Evolutionary conservation across 2,888 invertebrate species (phyloP).

Genomic region (Erynnis tages): DNA sequence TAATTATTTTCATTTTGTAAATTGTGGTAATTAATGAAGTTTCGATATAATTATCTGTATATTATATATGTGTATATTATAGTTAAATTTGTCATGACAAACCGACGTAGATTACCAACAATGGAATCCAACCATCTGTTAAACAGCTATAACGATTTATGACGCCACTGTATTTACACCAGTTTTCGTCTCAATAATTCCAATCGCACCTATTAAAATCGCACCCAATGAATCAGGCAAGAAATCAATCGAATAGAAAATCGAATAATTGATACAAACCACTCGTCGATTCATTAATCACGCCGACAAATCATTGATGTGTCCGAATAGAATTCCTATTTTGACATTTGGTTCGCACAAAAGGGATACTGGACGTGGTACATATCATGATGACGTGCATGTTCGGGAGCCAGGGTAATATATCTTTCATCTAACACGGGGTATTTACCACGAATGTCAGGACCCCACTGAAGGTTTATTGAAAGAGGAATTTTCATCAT

Average conservation of each 20-base stretch:
- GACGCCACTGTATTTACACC: constrained; percentile 13
- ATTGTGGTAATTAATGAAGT: too few relatives aligned
- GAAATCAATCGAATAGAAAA: constrained; percentile 55
- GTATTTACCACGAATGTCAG: constrained; percentile 9
- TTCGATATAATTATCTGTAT: too few relatives aligned
- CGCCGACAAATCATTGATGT: constrained; percentile 29
- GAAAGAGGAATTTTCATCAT: not conserved
- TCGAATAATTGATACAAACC: constrained; percentile 61
- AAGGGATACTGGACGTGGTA: constrained; percentile 36
- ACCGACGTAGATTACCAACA: not conserved
- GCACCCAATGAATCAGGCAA: constrained; percentile 35
- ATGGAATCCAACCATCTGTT: constrained; percentile 15
- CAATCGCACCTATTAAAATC: constrained; percentile 18
- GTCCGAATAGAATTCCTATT: constrained; percentile 39
- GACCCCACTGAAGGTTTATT: not conserved
- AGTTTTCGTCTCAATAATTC: constrained; percentile 21
- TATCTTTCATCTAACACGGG: constrained; percentile 18
- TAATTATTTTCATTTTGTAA: too few relatives aligned
- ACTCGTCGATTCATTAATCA: constrained; percentile 44
- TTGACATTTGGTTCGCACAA: constrained; percentile 41
- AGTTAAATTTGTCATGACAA: not conserved
- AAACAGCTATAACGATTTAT: constrained; percentile 9
- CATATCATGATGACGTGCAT: constrained; percentile 42
- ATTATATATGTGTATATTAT: too few relatives aligned
- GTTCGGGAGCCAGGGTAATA: constrained; percentile 26